phyloP scores from a whole-genome alignment of 2,797 vertebrate species.

The Petrocephalus schoutedeni region DNA sequence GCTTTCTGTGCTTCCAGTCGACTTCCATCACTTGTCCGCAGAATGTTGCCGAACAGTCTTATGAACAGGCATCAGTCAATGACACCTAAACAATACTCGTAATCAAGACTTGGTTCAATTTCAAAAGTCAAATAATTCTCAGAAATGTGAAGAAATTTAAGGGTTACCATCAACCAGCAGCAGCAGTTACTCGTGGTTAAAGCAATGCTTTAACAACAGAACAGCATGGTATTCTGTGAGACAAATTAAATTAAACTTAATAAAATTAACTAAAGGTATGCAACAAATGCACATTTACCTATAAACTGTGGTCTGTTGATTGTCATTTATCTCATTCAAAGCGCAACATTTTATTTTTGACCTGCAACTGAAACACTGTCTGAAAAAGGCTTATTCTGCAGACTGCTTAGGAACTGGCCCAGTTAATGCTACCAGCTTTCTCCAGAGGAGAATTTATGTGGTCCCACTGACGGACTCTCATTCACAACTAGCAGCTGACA shows the following conservation, averaged over 20 bases:
- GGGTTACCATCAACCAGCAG: neutral
- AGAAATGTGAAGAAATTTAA: neutral
- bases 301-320: neutral
- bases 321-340: neutral
- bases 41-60: neutral
- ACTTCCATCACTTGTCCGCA: neutral
- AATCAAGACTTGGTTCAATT: neutral
- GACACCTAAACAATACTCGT: neutral
- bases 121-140: neutral
- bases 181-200: neutral
- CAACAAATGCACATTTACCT: neutral
- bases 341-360: neutral
- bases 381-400: neutral
- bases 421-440: neutral
- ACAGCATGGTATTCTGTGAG: neutral
- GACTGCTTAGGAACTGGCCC: neutral
- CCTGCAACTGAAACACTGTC: neutral
- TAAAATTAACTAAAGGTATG: neutral
- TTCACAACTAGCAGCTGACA: neutral
- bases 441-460: neutral
- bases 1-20: neutral
- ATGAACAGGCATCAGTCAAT: neutral
- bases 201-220: neutral
- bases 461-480: neutral
- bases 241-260: neutral